Base-by-base conservation (phyloP, 2,113 vertebrate genomes). In the Callospermophilus lateralis region DNA sequence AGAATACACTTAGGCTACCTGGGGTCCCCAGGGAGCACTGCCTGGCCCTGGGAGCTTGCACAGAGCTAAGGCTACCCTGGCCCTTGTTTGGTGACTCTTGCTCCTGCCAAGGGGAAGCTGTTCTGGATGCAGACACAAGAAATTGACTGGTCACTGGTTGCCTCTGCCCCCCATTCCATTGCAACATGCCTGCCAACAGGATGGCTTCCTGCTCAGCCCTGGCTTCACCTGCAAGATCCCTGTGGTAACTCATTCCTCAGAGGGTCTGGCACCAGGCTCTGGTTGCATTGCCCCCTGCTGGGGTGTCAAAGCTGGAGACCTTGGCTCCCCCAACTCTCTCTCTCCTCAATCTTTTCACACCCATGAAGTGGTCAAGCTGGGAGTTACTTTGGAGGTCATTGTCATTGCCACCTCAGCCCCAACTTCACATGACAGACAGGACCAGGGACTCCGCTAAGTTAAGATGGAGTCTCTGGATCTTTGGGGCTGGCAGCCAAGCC, bases 71-170 rank as follows among this genome's bases (percentile, higher is more conserved):
- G 0, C 58, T 1, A 7, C 26, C 67, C 90, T n/a, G n/a, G 7
- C 12, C 22, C 34, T 61, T 92, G 63, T 85, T 91, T 96, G 74
- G 89, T 96, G 79, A 94, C 68, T 91, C 63, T 74, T 45, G 78
- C 34, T 96, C 34, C 28, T 96, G 96, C 76, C 91, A 94, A 94
- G 63, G 74, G 89, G 79, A 97, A 97, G 80, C 70, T 89, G 3
- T 58, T 90, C 67, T 92, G 24, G 42, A 86, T 17, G 45, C 28
- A 79, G 37, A 58, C 28, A 30, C 24, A 88, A 84, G 81, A 96
- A 51, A 96, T 4, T 4, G 37, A 80, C 42, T 84, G 96, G 5
- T 84, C 84, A 55, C 73, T 13, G 4, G 68, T 45, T 78, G 58
- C 32, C 55, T 77, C 84, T 74, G 4, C 1, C 3, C 80, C 24